Base-by-base conservation (phyloP, 2,113 vertebrate genomes). In the Pandion haliaetus region DNA sequence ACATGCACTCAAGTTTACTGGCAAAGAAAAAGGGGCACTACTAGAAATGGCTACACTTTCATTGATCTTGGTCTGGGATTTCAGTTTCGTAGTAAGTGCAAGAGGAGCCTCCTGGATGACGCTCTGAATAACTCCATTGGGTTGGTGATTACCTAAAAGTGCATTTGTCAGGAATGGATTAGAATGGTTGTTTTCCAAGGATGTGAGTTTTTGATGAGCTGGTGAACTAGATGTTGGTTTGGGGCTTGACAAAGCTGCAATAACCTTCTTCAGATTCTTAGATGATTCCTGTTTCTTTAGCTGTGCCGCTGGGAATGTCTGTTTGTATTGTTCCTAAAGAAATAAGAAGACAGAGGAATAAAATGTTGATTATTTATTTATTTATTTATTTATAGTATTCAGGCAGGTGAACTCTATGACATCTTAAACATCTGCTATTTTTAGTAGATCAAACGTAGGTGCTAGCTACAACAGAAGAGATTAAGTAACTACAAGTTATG, bases 101-200 rank as follows among this genome's bases (percentile, higher is more conserved):
- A 99, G 98, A 78, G 99, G 99, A 93, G 98, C 98, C 82, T 99
- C 99, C 98, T 99, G 99, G 97, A 99, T 99, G 81, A 98, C 96
- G 55, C 98, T 98, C 77, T 98, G 98, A 97, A 98, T 98, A 52
- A 98, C 97, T 97, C 99, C 98, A 86, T 99, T 99, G 90, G 98
- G 98, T 95, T 98, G 98, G 76, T 98, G 98, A 97, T 99, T 99
- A 96, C 99, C 99, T 98, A 99, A 98, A 98, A 99, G 99, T 98
- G 99, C 99, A 96, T 99, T 99, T 96, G 99, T 99, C 92, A 99
- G 98, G 97, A 99, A 99, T 91, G 99, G 98, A 92, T 99, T 99
- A 96, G 98, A 98, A 97, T 99, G 98, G 97, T 97, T 99, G 97
- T 97, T 98, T 97, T 98, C 98, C 96, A 98, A 80, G 80, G 98